Evolutionary conservation across 2,888 invertebrate species (phyloP).

Genomic region (Lomographa bimaculata): DNA sequence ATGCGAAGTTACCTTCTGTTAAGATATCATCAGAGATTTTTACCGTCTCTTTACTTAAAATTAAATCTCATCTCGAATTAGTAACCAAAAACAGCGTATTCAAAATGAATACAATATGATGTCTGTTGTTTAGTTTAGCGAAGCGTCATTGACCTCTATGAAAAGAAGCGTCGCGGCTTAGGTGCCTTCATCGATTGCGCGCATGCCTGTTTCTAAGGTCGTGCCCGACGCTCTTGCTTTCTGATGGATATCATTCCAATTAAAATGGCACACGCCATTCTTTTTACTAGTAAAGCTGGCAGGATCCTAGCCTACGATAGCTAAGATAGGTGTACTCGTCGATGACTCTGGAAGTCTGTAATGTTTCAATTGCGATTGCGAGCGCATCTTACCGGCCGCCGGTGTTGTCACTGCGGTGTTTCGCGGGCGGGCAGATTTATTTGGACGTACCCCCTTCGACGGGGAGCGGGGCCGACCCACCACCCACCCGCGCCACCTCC

Average conservation of each 20-base stretch:
- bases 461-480: constrained; percentile 72
- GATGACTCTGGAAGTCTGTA: constrained; percentile 31
- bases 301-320: constrained; percentile 21
- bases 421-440: constrained; percentile 84
- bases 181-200: constrained; percentile 67
- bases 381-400: constrained; percentile 77
- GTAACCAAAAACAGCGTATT: constrained; percentile 21
- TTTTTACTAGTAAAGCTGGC: constrained; percentile 31
- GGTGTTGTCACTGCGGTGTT: constrained; percentile 83
- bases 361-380: constrained; percentile 79
- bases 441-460: constrained; percentile 81
- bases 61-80: constrained; percentile 7
- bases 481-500: constrained; percentile 82
- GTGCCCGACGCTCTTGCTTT: constrained; percentile 61
- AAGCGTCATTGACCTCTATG: constrained; percentile 70
- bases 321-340: constrained; percentile 25
- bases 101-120: constrained; percentile 44
- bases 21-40: constrained; percentile 1
- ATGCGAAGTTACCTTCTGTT: constrained; percentile 4
- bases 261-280: constrained; percentile 58
- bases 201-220: constrained; percentile 78
- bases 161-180: constrained; percentile 68
- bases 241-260: constrained; percentile 70
- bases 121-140: constrained; percentile 53
- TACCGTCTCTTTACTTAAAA: constrained; percentile 1